Evolutionary conservation across 1,140 invertebrate genomes (phyloP).

Genomic region (Homalodisca vitripennis): DNA sequence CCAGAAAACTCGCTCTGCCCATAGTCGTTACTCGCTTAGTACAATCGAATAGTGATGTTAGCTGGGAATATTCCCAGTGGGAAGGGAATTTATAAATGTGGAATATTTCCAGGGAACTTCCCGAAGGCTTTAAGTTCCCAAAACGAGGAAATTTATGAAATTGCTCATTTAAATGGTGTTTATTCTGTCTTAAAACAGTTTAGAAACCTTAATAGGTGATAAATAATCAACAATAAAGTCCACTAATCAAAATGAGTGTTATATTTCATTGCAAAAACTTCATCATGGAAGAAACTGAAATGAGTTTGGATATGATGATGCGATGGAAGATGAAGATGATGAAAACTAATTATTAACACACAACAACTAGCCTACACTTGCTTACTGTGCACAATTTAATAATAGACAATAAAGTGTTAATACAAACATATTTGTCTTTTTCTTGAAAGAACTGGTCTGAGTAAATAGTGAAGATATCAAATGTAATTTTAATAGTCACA

Average conservation of each 20-base stretch:
- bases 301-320: not conserved
- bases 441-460: not conserved
- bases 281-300: not conserved
- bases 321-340: not conserved
- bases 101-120: not conserved
- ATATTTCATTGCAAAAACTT: not conserved
- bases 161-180: not conserved
- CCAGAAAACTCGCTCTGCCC: no score
- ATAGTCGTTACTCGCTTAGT: no score
- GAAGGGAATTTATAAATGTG: not conserved
- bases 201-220: not conserved
- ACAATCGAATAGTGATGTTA: not conserved
- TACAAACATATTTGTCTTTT: not conserved
- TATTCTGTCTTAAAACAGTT: not conserved
- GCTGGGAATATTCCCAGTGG: not conserved
- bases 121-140: not conserved
- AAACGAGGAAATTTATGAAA: not conserved
- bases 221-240: not conserved
- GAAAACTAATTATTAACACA: no score
- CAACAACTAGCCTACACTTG: no score
- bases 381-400: no score
- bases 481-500: not conserved
- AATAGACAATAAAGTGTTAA: not conserved
- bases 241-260: not conserved
- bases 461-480: not conserved